Conservation (phyloP, 2,888 invertebrate genomes). For the Phortica magna region DNA sequence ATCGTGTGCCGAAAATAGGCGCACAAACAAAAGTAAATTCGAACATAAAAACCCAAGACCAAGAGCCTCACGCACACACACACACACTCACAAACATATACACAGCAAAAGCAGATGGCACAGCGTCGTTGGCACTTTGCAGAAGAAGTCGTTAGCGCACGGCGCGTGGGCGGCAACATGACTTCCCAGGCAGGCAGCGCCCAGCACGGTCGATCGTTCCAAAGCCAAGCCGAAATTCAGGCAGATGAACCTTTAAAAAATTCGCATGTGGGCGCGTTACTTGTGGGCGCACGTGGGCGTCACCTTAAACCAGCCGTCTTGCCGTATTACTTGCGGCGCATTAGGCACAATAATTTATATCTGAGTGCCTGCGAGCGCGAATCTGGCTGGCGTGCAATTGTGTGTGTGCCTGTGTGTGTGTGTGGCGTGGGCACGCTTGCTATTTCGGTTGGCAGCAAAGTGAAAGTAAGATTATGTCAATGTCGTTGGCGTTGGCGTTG, state of each 20-base stretch:
- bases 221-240: not conserved
- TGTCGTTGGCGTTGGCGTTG: not conserved
- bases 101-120: no score
- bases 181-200: not conserved
- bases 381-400: not conserved
- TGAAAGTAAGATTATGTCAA: conserved; percentile 3
- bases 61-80: conserved; percentile 3
- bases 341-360: conserved; percentile 13
- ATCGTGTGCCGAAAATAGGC: conserved; percentile 1
- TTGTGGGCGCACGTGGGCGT: conserved; percentile 5
- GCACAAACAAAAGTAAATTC: not conserved
- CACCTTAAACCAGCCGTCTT: conserved; percentile 9
- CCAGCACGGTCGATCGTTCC: not conserved
- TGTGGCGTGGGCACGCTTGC: no score
- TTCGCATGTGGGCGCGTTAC: not conserved
- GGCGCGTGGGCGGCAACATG: not conserved
- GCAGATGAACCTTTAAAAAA: not conserved
- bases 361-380: not conserved
- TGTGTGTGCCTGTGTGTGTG: no score
- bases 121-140: not conserved
- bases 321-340: conserved; percentile 7
- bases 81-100: conserved; percentile 1
- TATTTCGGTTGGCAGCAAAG: conserved; percentile 23
- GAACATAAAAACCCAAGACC: not conserved
- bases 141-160: conserved; percentile 28